Conservation (phyloP, 2,113 vertebrate genomes). For the Pollachius pollachius region DNA sequence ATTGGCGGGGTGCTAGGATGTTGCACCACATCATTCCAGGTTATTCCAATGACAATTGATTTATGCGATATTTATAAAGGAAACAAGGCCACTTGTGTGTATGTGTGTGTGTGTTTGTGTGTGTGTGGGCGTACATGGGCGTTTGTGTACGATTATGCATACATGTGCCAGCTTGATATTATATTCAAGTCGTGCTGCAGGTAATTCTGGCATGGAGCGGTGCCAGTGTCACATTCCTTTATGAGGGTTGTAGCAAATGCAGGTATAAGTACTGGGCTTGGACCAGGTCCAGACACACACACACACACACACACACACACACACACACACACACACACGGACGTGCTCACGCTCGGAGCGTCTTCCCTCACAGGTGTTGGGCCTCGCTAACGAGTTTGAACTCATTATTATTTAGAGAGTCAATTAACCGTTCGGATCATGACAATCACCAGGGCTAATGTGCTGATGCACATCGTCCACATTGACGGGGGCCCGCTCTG, state of each 20-base stretch:
- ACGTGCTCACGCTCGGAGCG: conserved; percentile 20
- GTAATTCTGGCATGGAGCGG: conserved; percentile 17
- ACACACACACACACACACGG: conserved; percentile 23
- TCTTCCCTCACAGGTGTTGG: conserved; percentile 66
- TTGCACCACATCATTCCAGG: not conserved
- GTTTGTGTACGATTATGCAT: not conserved
- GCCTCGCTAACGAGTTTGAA: conserved; percentile 52
- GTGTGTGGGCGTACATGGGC: not conserved
- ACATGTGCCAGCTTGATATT: not conserved
- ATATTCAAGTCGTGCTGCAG: conserved; percentile 13
- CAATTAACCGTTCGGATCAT: conserved; percentile 54
- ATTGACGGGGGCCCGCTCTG: conserved; percentile 18
- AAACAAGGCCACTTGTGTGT: not conserved
- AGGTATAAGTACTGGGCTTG: conserved; percentile 51
- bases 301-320: conserved; percentile 25
- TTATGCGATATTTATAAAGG: no score
- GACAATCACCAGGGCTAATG: conserved; percentile 51
- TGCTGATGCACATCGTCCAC: conserved; percentile 49
- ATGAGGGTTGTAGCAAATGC: conserved; percentile 42
- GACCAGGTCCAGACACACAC: conserved; percentile 40
- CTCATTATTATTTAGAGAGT: conserved; percentile 66
- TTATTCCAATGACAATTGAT: not conserved
- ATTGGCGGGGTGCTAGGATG: not conserved
- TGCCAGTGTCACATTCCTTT: conserved; percentile 43
- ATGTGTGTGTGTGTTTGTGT: not conserved